Base-by-base conservation (phyloP, 1,140 invertebrate species). In the Streblospio benedicti region DNA sequence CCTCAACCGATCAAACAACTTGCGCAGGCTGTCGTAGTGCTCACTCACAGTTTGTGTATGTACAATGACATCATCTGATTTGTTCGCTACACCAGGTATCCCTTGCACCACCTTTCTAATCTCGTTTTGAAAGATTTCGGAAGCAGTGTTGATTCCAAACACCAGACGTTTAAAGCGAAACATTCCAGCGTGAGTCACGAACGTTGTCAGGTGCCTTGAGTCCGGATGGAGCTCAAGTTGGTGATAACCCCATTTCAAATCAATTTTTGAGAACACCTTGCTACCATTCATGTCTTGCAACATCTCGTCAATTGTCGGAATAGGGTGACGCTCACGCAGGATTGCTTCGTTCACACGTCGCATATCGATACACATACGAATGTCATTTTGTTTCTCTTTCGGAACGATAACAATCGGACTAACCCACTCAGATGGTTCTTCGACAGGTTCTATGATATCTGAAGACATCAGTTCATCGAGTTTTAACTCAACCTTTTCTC, bases 201-300 rank as follows among this genome's bases (percentile, higher is more conserved):
- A 59, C 16, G 54, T 59, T 32, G 60, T 61, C 14, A 61, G 16
- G 4, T 44, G 9, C 4, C 50, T 9, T 1, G 54, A 61, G 5
- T 67, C 31, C 20, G 68, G 14, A 14, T 62, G 33, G 25, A 67
- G 57, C 6, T 65, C 61, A 44, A 68, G 43, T 53, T 69, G 66
- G 18, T 45, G 60, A 32, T 55, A 67, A 25, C 64, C 67, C 41
- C 35, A 16, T 18, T 58, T 62, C 12, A 60, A 25, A 45, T 67
- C 67, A 18, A 69, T 43, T 28, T 62, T 66, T 14, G 50, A 51
- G 35, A 63, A 66, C 38, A 59, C 35, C 0, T 28, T 45, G 2
- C 12, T 35, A 12, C 44, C 52, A 1, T n/a, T 27, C 35, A 61
- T 57, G 45, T 61, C 51, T 1, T 44, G 43, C 12, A 57, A n/a